These are phyloP conservation scores for Phataginus tetradactyla DNA, from an alignment of 2,797 vertebrate species.

Conservation along the genomic window DNA sequence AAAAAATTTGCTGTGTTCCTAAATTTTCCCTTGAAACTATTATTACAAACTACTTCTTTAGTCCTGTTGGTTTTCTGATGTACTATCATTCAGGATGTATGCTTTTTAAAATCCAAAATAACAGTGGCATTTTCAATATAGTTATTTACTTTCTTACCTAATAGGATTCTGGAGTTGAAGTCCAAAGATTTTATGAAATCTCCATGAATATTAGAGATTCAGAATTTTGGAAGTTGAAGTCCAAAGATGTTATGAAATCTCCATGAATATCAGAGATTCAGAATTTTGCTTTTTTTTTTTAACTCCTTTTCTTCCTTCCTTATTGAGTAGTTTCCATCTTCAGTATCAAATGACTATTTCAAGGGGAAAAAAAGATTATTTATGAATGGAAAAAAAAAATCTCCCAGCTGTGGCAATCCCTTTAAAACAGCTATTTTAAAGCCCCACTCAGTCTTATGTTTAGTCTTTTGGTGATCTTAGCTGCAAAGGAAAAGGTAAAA, in stretches of 20 bases:
- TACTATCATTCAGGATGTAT: neutral
- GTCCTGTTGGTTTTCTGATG: neutral
- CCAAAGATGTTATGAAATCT: neutral
- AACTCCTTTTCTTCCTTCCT: neutral
- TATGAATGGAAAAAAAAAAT: neutral
- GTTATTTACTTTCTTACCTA: neutral
- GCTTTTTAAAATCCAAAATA: neutral
- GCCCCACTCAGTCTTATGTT: neutral
- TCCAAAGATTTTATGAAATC: too few species aligned
- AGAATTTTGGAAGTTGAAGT: neutral
- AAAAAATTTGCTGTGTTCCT: neutral
- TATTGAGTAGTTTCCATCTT: neutral
- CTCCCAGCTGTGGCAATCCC: neutral
- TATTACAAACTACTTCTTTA: neutral
- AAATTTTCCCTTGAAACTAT: neutral
- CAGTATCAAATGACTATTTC: neutral
- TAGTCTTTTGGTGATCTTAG: neutral
- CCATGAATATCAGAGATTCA: neutral
- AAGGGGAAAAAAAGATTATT: neutral
- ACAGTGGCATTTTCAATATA: neutral
- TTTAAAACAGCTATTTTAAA: neutral
- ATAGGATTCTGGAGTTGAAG: neutral
- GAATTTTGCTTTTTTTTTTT: neutral
- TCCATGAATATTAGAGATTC: too few species aligned
- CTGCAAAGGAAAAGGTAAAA: neutral